phyloP scores from a whole-genome alignment of 2,888 invertebrate species.

The Coremacera marginata region DNA sequence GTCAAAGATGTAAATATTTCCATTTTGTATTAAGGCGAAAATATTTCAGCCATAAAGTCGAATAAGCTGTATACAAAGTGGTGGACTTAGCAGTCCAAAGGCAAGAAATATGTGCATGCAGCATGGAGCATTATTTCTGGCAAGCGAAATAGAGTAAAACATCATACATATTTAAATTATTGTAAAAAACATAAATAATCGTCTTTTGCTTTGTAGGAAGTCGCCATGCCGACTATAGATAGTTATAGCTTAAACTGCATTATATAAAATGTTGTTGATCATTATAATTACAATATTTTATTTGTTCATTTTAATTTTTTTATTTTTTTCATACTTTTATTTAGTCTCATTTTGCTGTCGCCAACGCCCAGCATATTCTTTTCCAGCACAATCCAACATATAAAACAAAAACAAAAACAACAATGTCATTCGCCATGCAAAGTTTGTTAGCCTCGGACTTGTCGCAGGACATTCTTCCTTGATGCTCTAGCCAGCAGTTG shows the following conservation, averaged over 20 bases:
- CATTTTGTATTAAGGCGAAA: background rate
- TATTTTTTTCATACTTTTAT: too few species aligned
- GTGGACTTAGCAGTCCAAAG: too few species aligned
- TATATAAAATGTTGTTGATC: constrained; percentile 11
- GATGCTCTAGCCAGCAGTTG: background rate
- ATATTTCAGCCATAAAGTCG: background rate
- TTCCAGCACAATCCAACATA: background rate
- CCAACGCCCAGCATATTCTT: background rate
- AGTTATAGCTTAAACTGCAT: background rate
- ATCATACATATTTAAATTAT: background rate
- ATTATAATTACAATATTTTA: constrained; percentile 12
- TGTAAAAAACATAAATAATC: background rate
- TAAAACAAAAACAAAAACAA: background rate
- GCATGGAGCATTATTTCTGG: too few species aligned
- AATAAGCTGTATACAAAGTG: background rate
- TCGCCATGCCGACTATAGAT: background rate
- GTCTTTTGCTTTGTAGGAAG: background rate
- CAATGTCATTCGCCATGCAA: background rate
- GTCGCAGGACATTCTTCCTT: background rate
- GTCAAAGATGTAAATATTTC: background rate
- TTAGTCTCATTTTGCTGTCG: background rate
- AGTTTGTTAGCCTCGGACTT: constrained; percentile 21
- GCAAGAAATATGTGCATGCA: too few species aligned
- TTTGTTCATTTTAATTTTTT: background rate
- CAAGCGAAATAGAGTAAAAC: too few species aligned